These are phyloP conservation scores for Saguinus imperator DNA, from an alignment of 2,113 vertebrate species.

Conservation along the genomic window DNA sequence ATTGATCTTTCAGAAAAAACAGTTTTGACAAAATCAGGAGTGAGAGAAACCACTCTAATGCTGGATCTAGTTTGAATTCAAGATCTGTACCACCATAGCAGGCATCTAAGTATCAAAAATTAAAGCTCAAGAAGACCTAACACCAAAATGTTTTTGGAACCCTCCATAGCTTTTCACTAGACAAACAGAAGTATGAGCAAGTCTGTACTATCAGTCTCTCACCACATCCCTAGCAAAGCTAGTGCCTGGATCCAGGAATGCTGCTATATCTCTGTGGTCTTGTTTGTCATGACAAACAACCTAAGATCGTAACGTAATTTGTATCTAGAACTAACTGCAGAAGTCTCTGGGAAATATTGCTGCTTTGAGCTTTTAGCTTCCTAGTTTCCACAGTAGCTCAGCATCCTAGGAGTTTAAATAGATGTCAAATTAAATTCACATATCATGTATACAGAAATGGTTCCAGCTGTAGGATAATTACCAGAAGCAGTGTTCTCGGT, in stretches of 20 bases:
- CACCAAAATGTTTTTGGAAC: neutral
- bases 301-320: neutral
- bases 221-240: neutral
- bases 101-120: neutral
- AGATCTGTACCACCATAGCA: neutral
- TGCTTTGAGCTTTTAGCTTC: neutral
- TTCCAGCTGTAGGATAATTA: neutral
- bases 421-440: neutral
- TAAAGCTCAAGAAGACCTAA: neutral
- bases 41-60: neutral
- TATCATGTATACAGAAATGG: neutral
- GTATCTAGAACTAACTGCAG: neutral
- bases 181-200: neutral
- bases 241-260: neutral
- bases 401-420: neutral
- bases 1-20: neutral
- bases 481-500: neutral
- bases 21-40: neutral
- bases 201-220: neutral
- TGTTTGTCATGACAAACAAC: neutral
- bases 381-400: neutral
- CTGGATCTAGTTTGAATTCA: neutral
- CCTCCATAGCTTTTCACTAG: neutral
- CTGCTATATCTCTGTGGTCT: neutral
- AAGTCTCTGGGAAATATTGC: neutral